These are phyloP conservation scores for Pristionchus mayeri DNA, from an alignment of 2,888 invertebrate genomes.

Conservation along the genomic window DNA sequence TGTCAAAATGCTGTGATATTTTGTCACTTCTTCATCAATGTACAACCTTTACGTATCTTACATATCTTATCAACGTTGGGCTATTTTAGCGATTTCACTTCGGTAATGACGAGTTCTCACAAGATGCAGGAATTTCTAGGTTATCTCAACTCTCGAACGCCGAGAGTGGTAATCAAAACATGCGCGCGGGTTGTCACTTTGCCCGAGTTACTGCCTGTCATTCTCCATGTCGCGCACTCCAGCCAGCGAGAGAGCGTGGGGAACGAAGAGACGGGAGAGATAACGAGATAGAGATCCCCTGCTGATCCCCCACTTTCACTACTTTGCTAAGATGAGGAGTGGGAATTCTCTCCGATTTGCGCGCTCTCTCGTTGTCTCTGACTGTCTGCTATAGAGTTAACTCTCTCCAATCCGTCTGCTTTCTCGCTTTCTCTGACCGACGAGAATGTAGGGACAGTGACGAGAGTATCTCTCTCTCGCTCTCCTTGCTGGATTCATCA, in stretches of 20 bases:
- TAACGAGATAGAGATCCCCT: neutral
- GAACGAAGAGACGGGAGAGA: neutral
- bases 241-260: neutral
- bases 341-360: neutral
- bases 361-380: neutral
- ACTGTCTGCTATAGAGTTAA: neutral
- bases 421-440: neutral
- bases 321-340: neutral
- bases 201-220: neutral
- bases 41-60: neutral
- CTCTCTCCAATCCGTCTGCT: neutral
- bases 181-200: neutral
- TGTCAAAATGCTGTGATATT: neutral
- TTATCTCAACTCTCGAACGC: neutral
- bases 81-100: too few species aligned
- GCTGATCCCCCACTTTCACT: constrained; percentile 34
- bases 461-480: neutral
- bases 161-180: neutral
- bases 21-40: neutral
- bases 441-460: neutral
- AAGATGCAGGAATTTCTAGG: neutral
- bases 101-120: neutral
- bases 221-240: neutral
- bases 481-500: too few species aligned
- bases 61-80: neutral